Evolutionary conservation across 2,797 vertebrate species (phyloP), one percentile per base, ranked within the genome.

Genomic region (Hoplostethus mediterraneus): DNA sequence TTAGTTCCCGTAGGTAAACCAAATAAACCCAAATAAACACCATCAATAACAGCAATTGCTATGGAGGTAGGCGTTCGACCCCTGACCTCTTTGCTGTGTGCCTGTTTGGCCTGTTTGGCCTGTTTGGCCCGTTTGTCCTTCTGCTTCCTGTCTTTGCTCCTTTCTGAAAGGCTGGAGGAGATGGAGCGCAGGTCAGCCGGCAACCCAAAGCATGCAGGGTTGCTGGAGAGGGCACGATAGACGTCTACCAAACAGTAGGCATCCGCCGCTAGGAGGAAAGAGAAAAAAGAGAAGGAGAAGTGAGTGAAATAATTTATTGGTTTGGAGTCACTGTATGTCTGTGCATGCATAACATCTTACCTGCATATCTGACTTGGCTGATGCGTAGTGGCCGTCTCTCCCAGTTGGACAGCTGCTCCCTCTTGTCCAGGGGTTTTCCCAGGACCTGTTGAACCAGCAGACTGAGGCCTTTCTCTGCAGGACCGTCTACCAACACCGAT

Each of bases 351-450:
- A 82, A 80, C 51, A 67, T 30, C 88, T 69, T 63, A 96, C 96
- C 97, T 94, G 96, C 96, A 16, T 96, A 98, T 84, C 95, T 85
- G 73, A 97, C 92, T 93, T 98, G 97, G 56, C 90, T 92, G 81
- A 92, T 89, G 1, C 94, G 91, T 0, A 97, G 95, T 0, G 96
- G 97, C 53, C 96, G 92, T 51, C 91, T 96, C 84, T 97, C 95
- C 97, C 96, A 97, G 92, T 95, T 95, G 16, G 97, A 98, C 72
- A 98, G 90, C 93, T 97, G 96, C 82, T 98, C 95, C 0, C 80
- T 89, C 87, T 98, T 97, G 88, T 98, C 94, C 62, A 98, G 92
- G 2, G 97, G 95, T 53, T 89, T 95, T 47, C 97, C 96, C 73
- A 97, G 87, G 54, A 97, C 92, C 31, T 96, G 94, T 45, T 95